Percentiles rank a stretch among this genome's conserved stretches.
Conservation (phyloP, 2,888 invertebrate species). For the Epinotia nisella region DNA sequence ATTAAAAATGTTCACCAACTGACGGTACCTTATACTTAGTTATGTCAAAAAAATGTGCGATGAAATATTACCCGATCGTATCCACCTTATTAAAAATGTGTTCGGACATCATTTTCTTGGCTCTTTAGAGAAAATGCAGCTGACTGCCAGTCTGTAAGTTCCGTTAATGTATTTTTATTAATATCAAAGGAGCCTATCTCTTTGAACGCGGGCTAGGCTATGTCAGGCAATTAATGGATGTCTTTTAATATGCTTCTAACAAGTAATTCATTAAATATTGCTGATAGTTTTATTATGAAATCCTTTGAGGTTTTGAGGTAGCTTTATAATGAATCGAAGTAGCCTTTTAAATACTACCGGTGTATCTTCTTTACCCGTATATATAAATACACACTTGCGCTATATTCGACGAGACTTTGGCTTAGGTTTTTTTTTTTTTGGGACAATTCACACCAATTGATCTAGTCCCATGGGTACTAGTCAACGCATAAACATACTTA, state of each 20-base stretch:
- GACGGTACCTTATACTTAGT: no score
- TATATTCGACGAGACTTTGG: no score
- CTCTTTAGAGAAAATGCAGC: constrained; percentile 83
- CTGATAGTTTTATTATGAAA: constrained; percentile 10
- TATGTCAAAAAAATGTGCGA: neutral
- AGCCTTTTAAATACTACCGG: no score
- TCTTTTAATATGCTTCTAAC: constrained; percentile 45
- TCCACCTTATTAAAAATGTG: constrained; percentile 60
- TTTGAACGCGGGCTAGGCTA: constrained; percentile 57
- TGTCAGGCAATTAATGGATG: constrained; percentile 58
- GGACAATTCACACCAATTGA: no score
- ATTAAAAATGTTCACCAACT: no score
- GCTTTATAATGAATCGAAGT: neutral
- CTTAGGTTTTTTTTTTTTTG: no score
- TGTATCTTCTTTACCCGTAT: no score
- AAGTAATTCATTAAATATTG: constrained; percentile 38
- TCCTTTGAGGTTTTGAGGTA: neutral
- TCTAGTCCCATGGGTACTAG: no score
- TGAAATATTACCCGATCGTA: constrained; percentile 44
- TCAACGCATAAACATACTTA: no score
- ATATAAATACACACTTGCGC: no score
- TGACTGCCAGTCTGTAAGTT: constrained; percentile 76
- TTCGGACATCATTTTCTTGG: constrained; percentile 81
- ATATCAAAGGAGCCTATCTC: constrained; percentile 67
- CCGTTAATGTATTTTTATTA: constrained; percentile 82